Conservation (phyloP, 2,888 invertebrate genomes). For the Actias luna region DNA sequence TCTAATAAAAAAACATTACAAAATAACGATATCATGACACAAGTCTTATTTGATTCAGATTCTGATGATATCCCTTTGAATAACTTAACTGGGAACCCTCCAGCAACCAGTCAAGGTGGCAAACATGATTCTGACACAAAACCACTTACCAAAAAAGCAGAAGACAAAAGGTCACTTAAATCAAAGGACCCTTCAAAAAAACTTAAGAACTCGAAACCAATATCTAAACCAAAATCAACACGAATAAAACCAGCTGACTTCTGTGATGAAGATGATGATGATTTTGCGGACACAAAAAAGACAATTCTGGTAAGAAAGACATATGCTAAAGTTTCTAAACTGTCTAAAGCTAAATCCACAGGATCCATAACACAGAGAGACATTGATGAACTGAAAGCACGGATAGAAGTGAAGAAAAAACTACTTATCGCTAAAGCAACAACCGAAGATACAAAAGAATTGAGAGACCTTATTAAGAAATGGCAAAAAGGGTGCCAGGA, state of each 20-base stretch:
- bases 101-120: slow-evolving; percentile 25
- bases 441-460: slow-evolving; percentile 70
- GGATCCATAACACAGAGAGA: slow-evolving; percentile 72
- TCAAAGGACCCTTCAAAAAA: slow-evolving; percentile 23
- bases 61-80: slow-evolving; percentile 63
- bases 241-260: slow-evolving; percentile 32
- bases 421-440: slow-evolving; percentile 57
- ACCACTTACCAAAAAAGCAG: slow-evolving; percentile 23
- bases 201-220: slow-evolving; percentile 21
- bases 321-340: slow-evolving; percentile 62
- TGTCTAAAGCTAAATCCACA: slow-evolving; percentile 65
- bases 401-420: slow-evolving; percentile 70
- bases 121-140: slow-evolving; percentile 52
- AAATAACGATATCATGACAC: slow-evolving; percentile 32
- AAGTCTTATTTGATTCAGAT: slow-evolving; percentile 59
- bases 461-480: slow-evolving; percentile 70
- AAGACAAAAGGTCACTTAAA: slow-evolving; percentile 35
- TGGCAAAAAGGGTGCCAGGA: slow-evolving; percentile 80
- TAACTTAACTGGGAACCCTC: slow-evolving; percentile 29
- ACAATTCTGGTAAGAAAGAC: slow-evolving; percentile 63
- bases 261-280: slow-evolving; percentile 64
- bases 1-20: slow-evolving; percentile 23
- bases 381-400: slow-evolving; percentile 62
- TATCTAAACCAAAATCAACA: slow-evolving; percentile 23
- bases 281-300: slow-evolving; percentile 57